These are phyloP conservation scores for Sylvia borin DNA, from an alignment of 2,797 vertebrate genomes.

Conservation along the genomic window DNA sequence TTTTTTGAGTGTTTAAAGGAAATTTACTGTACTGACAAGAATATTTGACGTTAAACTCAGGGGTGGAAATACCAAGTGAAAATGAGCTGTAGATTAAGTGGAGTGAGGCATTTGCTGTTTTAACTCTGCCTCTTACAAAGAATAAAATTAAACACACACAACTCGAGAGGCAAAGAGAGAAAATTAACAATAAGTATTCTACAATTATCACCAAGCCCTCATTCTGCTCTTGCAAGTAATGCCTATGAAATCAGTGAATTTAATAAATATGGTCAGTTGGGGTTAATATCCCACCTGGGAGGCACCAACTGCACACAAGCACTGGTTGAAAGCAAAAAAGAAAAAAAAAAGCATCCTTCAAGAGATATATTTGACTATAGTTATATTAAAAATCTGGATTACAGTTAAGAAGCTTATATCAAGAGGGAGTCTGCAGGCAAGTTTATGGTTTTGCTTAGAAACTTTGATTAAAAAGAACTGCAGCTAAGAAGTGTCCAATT, in stretches of 20 bases:
- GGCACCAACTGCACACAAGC: neutral
- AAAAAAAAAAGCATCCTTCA: neutral
- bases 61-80: neutral
- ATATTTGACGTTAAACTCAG: neutral
- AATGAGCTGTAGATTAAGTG: neutral
- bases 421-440: neutral
- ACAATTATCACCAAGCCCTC: neutral
- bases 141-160: neutral
- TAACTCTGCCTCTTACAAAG: neutral
- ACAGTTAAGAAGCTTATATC: slow-evolving; percentile 37
- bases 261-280: neutral
- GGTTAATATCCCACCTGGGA: neutral
- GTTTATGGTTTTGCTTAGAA: slow-evolving; percentile 2
- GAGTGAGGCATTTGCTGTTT: neutral
- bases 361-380: neutral
- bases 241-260: neutral
- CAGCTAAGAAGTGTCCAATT: neutral
- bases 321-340: neutral
- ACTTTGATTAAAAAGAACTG: neutral
- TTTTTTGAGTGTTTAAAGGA: slow-evolving; percentile 29
- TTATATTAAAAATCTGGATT: slow-evolving; percentile 29
- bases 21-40: neutral
- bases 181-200: neutral
- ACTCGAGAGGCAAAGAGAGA: neutral
- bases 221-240: neutral